Percentiles rank a stretch among this genome's conserved stretches.
Evolutionary conservation across 2,113 vertebrate species (phyloP).

Genomic region (Lepisosteus oculatus): DNA sequence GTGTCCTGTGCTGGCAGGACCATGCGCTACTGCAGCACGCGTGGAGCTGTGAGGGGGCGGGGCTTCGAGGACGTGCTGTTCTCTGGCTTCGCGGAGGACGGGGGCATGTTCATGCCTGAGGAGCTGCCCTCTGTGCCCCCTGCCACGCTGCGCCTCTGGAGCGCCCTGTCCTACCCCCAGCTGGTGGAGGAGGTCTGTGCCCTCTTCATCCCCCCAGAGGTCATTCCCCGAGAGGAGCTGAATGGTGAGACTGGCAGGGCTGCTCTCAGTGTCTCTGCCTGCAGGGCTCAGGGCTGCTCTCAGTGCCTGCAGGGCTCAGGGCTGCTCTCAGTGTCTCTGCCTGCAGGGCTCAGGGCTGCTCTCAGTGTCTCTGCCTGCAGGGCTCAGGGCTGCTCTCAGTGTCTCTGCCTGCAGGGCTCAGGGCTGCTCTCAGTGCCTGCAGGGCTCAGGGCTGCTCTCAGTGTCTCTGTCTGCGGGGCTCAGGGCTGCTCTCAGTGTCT

Average conservation of each 20-base stretch:
- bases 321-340: neutral
- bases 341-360: too few relatives aligned
- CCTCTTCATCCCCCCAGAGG: slow-evolving; percentile 67
- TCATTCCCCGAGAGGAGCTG: slow-evolving; percentile 65
- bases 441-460: too few relatives aligned
- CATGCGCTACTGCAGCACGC: slow-evolving; percentile 83
- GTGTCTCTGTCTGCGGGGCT: neutral
- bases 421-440: too few relatives aligned
- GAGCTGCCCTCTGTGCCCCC: slow-evolving; percentile 60
- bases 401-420: too few relatives aligned
- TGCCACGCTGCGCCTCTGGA: slow-evolving; percentile 69
- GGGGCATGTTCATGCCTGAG: slow-evolving; percentile 88
- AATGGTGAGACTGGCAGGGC: slow-evolving; percentile 57
- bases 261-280: neutral
- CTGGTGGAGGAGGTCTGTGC: slow-evolving; percentile 80
- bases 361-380: neutral
- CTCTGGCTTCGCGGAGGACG: slow-evolving; percentile 78
- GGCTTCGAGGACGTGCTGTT: slow-evolving; percentile 79
- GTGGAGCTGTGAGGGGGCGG: slow-evolving; percentile 55
- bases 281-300: too few relatives aligned
- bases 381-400: too few relatives aligned
- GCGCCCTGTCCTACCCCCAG: slow-evolving; percentile 61
- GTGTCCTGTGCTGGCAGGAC: neutral
- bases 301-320: too few relatives aligned
- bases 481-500: too few relatives aligned